Evolutionary conservation across 2,888 invertebrate genomes (phyloP).

Genomic region (Campaea margaritaria): DNA sequence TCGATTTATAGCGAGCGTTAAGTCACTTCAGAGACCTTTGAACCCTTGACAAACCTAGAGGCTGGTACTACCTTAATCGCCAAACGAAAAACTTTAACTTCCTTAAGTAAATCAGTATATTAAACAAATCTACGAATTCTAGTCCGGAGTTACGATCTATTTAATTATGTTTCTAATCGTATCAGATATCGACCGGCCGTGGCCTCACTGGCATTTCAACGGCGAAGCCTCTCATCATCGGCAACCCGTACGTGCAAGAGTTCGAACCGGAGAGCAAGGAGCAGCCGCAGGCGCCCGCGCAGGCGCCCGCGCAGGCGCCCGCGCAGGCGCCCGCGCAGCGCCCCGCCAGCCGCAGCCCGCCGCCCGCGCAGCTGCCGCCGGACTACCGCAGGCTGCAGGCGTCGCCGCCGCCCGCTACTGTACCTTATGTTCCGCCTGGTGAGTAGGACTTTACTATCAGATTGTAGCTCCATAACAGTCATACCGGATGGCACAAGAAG

Average conservation of each 20-base stretch:
- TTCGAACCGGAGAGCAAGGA: slow-evolving; percentile 77
- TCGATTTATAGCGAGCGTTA: no score
- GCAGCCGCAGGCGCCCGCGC: slow-evolving; percentile 42
- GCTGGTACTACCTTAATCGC: no score
- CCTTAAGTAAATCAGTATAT: no score
- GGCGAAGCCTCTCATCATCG: slow-evolving; percentile 74
- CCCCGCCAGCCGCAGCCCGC: slow-evolving; percentile 55
- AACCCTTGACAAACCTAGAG: no score
- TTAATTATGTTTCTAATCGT: background rate
- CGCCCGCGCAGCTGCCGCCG: slow-evolving; percentile 57
- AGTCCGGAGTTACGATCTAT: no score
- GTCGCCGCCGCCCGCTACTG: slow-evolving; percentile 64
- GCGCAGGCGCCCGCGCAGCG: slow-evolving; percentile 42
- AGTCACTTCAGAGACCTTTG: no score
- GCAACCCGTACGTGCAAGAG: slow-evolving; percentile 81
- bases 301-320: slow-evolving; percentile 50
- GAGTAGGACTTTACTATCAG: slow-evolving; percentile 54
- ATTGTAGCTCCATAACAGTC: no score
- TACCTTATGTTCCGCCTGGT: slow-evolving; percentile 78
- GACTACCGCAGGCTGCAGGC: slow-evolving; percentile 71
- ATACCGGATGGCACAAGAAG: no score
- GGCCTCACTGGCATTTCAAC: slow-evolving; percentile 71
- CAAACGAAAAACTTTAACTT: no score
- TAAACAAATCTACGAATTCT: no score
- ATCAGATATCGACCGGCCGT: slow-evolving; percentile 74